Percentiles rank a stretch among this genome's conserved stretches.
phyloP scores from a whole-genome alignment of 2,113 vertebrate species.

The Porphyrio hochstetteri region DNA sequence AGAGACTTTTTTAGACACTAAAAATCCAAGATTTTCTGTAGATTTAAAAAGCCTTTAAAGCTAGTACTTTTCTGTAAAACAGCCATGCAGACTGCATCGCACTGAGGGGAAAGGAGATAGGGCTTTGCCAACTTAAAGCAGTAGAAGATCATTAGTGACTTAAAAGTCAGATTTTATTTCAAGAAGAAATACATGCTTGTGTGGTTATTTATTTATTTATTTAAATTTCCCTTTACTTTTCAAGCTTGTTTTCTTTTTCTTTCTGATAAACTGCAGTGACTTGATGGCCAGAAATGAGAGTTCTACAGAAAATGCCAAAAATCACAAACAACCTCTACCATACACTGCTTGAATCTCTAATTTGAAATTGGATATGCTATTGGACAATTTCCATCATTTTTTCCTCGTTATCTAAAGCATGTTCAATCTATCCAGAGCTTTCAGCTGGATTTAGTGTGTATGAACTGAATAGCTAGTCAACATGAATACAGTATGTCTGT shows the following conservation, averaged over 20 bases:
- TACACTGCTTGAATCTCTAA: background rate
- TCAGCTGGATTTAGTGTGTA: background rate
- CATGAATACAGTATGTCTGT: background rate
- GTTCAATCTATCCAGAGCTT: background rate
- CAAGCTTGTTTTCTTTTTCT: background rate
- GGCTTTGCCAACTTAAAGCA: background rate
- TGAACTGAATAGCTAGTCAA: background rate
- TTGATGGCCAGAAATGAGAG: background rate
- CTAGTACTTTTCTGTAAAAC: background rate
- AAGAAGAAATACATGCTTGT: background rate
- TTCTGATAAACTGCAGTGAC: background rate
- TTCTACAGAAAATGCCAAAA: background rate
- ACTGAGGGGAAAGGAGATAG: background rate
- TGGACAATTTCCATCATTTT: background rate
- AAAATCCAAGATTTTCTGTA: background rate
- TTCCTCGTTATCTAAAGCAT: background rate
- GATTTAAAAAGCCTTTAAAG: background rate
- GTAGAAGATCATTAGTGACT: background rate
- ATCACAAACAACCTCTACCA: background rate
- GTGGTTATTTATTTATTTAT: too few relatives aligned
- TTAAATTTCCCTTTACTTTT: background rate
- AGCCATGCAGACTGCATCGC: background rate
- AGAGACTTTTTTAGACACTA: background rate
- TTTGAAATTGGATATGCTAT: background rate
- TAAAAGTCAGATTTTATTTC: background rate